Evolutionary conservation across 2,113 vertebrate species (phyloP).

Genomic region (Heliornis fulica): DNA sequence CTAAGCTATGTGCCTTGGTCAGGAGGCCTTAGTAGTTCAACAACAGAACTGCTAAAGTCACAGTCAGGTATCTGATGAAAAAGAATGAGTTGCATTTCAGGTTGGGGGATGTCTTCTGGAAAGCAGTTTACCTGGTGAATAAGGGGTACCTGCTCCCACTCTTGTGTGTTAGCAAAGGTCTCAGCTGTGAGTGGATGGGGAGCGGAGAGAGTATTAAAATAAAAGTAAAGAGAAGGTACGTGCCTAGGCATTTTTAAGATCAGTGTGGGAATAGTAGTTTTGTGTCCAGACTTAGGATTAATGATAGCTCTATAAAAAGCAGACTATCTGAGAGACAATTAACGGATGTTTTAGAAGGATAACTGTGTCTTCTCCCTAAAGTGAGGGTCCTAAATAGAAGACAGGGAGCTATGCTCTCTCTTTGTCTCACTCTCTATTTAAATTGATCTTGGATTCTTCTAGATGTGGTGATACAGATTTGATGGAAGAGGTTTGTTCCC

Average conservation of each 20-base stretch:
- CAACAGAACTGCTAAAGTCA: not conserved
- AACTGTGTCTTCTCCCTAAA: not conserved
- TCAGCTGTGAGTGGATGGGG: not conserved
- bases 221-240: not conserved
- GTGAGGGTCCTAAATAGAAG: not conserved
- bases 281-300: not conserved
- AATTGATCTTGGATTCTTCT: constrained; percentile 16
- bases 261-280: not conserved
- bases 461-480: not conserved
- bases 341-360: not conserved
- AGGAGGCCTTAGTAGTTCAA: not conserved
- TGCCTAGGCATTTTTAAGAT: not conserved
- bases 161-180: not conserved
- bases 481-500: not conserved
- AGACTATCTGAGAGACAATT: not conserved
- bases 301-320: not conserved
- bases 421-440: not conserved
- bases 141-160: not conserved
- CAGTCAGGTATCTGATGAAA: not conserved
- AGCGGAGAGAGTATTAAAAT: not conserved
- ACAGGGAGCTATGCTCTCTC: not conserved
- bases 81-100: not conserved
- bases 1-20: not conserved
- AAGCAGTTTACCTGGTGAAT: not conserved
- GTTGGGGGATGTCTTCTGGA: not conserved